A percentile compares a stretch with the other conserved stretches of the same genome.
phyloP scores from a whole-genome alignment of 2,113 vertebrate species.

The Cacatua alba region DNA sequence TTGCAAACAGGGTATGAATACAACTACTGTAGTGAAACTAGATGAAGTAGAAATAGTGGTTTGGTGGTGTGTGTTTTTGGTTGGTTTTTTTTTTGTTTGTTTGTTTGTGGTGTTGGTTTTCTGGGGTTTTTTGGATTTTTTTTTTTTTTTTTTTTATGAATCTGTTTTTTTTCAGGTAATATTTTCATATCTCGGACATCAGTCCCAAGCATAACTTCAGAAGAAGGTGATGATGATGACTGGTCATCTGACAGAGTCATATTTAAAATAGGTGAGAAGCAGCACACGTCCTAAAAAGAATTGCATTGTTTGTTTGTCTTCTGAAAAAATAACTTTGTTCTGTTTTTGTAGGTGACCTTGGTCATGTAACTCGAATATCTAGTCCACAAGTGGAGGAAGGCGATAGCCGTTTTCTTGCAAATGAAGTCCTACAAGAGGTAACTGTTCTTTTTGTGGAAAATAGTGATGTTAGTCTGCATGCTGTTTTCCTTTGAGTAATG shows the following conservation, averaged over 20 bases:
- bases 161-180: conserved; percentile 81
- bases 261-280: conserved; percentile 92
- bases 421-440: conserved; percentile 98
- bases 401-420: conserved; percentile 94
- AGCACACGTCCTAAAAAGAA: not conserved
- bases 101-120: not conserved
- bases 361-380: conserved; percentile 92
- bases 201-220: conserved; percentile 76
- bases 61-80: not conserved
- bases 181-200: conserved; percentile 94
- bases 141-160: not conserved
- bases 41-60: not conserved
- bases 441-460: not conserved
- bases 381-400: conserved; percentile 98
- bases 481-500: not conserved
- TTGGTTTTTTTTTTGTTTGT: not conserved
- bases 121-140: no score
- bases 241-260: conserved; percentile 83
- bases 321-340: conserved; percentile 1
- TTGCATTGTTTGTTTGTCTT: not conserved
- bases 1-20: not conserved
- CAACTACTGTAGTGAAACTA: not conserved
- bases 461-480: not conserved
- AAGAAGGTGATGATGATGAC: conserved; percentile 92
- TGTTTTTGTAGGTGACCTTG: conserved; percentile 87